Evolutionary conservation across 2,888 invertebrate genomes (phyloP).

Genomic region (Oscheius sp.): DNA sequence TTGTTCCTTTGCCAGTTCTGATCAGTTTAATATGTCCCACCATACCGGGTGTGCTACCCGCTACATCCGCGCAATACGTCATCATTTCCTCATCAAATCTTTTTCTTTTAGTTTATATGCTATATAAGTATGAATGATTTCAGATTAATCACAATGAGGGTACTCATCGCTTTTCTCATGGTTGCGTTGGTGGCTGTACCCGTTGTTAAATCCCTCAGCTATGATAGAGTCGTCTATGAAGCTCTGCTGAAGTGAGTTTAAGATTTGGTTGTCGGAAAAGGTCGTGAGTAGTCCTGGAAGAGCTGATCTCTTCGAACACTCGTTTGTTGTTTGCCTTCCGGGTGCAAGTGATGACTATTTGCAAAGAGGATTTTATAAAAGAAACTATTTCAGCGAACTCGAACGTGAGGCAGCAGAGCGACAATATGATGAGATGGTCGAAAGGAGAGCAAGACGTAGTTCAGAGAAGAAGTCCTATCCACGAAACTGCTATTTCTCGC

Average conservation of each 20-base stretch:
- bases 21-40: constrained; percentile 19
- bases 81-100: neutral
- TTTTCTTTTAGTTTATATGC: neutral
- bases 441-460: constrained; percentile 53
- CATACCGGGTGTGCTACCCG: neutral
- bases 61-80: neutral
- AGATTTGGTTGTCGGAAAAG: neutral
- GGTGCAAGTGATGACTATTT: constrained; percentile 11
- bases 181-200: constrained; percentile 40
- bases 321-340: constrained; percentile 17
- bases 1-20: constrained; percentile 28
- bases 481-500: constrained; percentile 64
- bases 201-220: constrained; percentile 43
- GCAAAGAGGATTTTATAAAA: neutral
- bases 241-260: constrained; percentile 49
- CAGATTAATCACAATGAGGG: constrained; percentile 51
- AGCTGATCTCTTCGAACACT: constrained; percentile 4
- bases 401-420: constrained; percentile 53
- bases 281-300: neutral
- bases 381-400: constrained; percentile 46
- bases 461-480: constrained; percentile 64
- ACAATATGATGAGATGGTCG: constrained; percentile 40
- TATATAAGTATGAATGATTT: too few relatives aligned
- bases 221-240: constrained; percentile 49
- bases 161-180: constrained; percentile 46